Base-by-base conservation (phyloP, 2,888 invertebrate species). In the Meghimatium bilineatum region DNA sequence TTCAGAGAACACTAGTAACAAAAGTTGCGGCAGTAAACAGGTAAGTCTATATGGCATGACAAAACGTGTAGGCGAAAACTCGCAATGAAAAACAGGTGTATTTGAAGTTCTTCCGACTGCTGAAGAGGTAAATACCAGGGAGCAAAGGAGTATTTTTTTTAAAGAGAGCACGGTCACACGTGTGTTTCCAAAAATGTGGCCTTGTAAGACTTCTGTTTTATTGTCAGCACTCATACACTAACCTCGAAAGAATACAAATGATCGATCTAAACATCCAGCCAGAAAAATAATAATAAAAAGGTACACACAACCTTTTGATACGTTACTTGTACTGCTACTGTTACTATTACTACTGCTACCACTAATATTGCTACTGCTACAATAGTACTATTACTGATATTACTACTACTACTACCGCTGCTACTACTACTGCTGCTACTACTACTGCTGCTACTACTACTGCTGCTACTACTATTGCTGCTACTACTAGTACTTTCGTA, bases 41-140 rank as follows among this genome's bases (percentile, higher is more conserved):
- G n/a, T 66, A 66, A 66, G 66, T 32, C 20, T 66, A 66, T 29
- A 66, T 66, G 32, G 5, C n/a, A 3, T 29, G 29, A n/a, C 23
- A 66, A 66, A 66, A 66, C 66, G 66, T 66, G 66, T 66, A 66
- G 66, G 66, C 66, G 66, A n/a, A 6, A 66, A 26, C 66, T 29
- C n/a, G n/a, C 14, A 23, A 3, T 2, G 23, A 29, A 66, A n/a
- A n/a, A 66, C 66, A 66, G n/a, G 66, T 66, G 66, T 66, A 32
- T 29, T 32, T 44, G 44, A 14, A 66, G 29, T 66, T 66, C 66
- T 66, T 20, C 56, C 23, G 56, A 56, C 56, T 56, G 23, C 17
- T 23, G 10, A 20, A 56, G 56, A 3, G 56, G 56, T 12, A 17
- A 56, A 56, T 56, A 20, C 56, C 17, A 56, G 56, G 3, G 56